These are phyloP conservation scores for Eutrigla gurnardus DNA, from an alignment of 2,797 vertebrate species.

Conservation along the genomic window DNA sequence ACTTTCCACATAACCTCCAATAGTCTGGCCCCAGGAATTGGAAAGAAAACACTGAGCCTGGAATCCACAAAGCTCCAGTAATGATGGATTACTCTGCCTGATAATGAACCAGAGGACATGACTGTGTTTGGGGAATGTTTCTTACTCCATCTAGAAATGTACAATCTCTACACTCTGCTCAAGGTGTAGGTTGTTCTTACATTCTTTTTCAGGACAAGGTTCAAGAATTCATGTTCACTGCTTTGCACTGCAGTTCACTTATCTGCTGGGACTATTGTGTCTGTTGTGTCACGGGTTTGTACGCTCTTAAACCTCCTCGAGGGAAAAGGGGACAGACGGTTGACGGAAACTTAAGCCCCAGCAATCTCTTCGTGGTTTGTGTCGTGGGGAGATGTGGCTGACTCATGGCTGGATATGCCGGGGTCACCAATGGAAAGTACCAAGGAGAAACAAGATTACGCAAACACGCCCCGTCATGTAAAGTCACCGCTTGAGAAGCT, in stretches of 20 bases:
- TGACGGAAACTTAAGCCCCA: conserved; percentile 57
- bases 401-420: conserved; percentile 61
- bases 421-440: conserved; percentile 79
- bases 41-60: conserved; percentile 66
- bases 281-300: too few relatives aligned
- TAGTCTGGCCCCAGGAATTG: conserved; percentile 56
- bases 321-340: conserved; percentile 46
- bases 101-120: conserved; percentile 66
- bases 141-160: conserved; percentile 37
- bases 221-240: not conserved
- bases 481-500: conserved; percentile 65
- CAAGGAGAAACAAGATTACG: conserved; percentile 81
- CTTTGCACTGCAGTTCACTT: conserved; percentile 11
- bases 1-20: conserved; percentile 68
- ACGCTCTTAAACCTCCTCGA: conserved; percentile 59
- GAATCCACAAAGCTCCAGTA: conserved; percentile 48
- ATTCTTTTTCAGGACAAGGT: not conserved
- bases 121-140: conserved; percentile 49
- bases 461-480: conserved; percentile 75
- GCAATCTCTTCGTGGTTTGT: conserved; percentile 40
- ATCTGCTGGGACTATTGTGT: conserved; percentile 7
- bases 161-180: conserved; percentile 26
- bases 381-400: conserved; percentile 60
- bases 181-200: conserved; percentile 2
- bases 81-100: conserved; percentile 67